Evolutionary conservation across 2,888 invertebrate species (phyloP).

Genomic region (Leucoptera coffeella): DNA sequence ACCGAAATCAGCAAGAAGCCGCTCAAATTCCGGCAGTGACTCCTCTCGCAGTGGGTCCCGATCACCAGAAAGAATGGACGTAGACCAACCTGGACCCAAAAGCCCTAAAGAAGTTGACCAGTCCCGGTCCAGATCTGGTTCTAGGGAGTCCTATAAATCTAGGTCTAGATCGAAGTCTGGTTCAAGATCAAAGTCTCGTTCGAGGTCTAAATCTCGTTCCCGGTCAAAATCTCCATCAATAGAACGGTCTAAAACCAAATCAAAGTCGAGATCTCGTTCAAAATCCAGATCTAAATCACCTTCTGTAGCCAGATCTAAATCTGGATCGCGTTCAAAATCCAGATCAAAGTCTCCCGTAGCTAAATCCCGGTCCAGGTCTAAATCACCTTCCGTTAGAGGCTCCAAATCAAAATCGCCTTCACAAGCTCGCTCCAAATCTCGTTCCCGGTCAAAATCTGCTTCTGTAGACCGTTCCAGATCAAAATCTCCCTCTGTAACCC

Average conservation of each 20-base stretch:
- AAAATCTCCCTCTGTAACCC: constrained; percentile 10
- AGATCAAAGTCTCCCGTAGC: constrained; percentile 10
- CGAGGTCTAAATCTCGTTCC: constrained; percentile 9
- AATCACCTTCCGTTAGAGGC: constrained; percentile 10
- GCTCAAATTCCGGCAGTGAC: constrained; percentile 10
- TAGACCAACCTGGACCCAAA: constrained; percentile 6
- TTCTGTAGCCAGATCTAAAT: constrained; percentile 9
- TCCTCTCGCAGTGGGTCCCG: constrained; percentile 6
- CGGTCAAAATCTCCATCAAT: constrained; percentile 4
- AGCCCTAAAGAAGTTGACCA: constrained; percentile 4
- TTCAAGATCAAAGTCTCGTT: constrained; percentile 9
- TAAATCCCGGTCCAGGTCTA: constrained; percentile 7
- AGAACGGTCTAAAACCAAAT: constrained; percentile 8
- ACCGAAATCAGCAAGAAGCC: constrained; percentile 11
- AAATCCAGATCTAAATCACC: constrained; percentile 14
- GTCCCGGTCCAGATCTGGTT: constrained; percentile 9
- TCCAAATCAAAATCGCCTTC: constrained; percentile 6
- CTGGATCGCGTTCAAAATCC: constrained; percentile 9
- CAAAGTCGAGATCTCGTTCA: constrained; percentile 13
- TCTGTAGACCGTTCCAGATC: constrained; percentile 7
- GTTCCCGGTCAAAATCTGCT: constrained; percentile 6
- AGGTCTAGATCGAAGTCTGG: background rate
- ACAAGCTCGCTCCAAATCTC: constrained; percentile 7
- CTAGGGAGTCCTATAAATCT: constrained; percentile 6
- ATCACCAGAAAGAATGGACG: constrained; percentile 4